Percentiles rank a stretch among this genome's conserved stretches.
Conservation (phyloP, 2,888 invertebrate genomes). For the Disparrhopalites patrizii region DNA sequence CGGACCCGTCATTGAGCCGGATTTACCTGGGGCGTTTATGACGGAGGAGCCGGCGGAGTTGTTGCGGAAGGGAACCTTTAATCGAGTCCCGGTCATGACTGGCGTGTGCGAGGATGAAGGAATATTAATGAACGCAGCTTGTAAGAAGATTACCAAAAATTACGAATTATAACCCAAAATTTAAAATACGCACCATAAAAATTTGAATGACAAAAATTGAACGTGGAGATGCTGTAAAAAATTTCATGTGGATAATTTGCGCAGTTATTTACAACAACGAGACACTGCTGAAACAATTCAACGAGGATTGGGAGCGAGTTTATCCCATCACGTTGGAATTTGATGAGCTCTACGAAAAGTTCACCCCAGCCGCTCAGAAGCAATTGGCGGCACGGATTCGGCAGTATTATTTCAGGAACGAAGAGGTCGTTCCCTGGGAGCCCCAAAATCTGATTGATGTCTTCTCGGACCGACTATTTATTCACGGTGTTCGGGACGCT, state of each 20-base stretch:
- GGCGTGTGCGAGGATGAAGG: constrained; percentile 57
- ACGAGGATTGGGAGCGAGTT: constrained; percentile 40
- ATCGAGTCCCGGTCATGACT: constrained; percentile 55
- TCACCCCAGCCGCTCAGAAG: constrained; percentile 6
- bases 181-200: too few species aligned
- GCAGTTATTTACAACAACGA: too few species aligned
- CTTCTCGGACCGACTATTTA: constrained; percentile 56
- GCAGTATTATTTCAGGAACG: constrained; percentile 40
- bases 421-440: constrained; percentile 16
- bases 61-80: constrained; percentile 52
- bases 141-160: too few species aligned
- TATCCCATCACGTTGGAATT: constrained; percentile 43
- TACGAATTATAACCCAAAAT: too few species aligned
- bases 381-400: constrained; percentile 35
- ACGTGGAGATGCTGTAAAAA: too few species aligned
- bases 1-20: constrained; percentile 5
- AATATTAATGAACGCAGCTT: constrained; percentile 16
- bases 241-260: too few species aligned
- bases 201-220: neutral
- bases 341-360: constrained; percentile 22
- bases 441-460: constrained; percentile 47
- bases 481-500: constrained; percentile 54
- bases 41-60: constrained; percentile 53
- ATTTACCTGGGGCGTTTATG: constrained; percentile 50
- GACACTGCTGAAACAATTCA: too few species aligned